Percentiles rank a stretch among this genome's conserved stretches.
Conservation (phyloP, 2,888 invertebrate species). For the Biston stratarius region DNA sequence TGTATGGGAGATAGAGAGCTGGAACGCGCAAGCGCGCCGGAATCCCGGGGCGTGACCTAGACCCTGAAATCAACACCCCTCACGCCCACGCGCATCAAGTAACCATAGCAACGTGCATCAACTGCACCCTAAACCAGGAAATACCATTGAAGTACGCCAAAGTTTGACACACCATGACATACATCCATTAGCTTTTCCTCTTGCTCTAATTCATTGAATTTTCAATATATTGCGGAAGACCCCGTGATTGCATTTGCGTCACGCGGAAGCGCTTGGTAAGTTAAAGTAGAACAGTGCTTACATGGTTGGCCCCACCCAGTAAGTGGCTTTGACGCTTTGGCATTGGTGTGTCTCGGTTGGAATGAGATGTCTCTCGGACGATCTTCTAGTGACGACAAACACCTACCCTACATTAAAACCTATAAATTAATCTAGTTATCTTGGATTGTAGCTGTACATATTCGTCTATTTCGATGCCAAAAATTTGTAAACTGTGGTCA, state of each 20-base stretch:
- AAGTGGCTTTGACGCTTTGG: slow-evolving; percentile 57
- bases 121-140: slow-evolving; percentile 51
- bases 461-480: not conserved
- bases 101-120: slow-evolving; percentile 68
- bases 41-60: slow-evolving; percentile 84
- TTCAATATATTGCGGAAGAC: slow-evolving; percentile 12
- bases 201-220: not conserved
- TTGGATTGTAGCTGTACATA: slow-evolving; percentile 7
- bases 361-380: slow-evolving; percentile 66
- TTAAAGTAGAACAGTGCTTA: slow-evolving; percentile 63
- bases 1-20: slow-evolving; percentile 50
- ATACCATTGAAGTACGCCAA: slow-evolving; percentile 38
- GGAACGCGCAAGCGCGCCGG: slow-evolving; percentile 73
- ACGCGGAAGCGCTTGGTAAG: slow-evolving; percentile 55
- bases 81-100: slow-evolving; percentile 75
- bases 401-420: slow-evolving; percentile 50
- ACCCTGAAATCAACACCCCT: slow-evolving; percentile 82
- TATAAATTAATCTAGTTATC: slow-evolving; percentile 42
- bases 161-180: not conserved
- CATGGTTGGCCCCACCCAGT: slow-evolving; percentile 72
- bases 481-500: slow-evolving; percentile 23
- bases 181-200: not conserved
- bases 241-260: slow-evolving; percentile 48
- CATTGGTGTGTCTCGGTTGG: slow-evolving; percentile 72
- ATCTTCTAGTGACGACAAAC: slow-evolving; percentile 65